phyloP scores from a whole-genome alignment of 2,888 invertebrate species.

The Linnaemya vulpina region DNA sequence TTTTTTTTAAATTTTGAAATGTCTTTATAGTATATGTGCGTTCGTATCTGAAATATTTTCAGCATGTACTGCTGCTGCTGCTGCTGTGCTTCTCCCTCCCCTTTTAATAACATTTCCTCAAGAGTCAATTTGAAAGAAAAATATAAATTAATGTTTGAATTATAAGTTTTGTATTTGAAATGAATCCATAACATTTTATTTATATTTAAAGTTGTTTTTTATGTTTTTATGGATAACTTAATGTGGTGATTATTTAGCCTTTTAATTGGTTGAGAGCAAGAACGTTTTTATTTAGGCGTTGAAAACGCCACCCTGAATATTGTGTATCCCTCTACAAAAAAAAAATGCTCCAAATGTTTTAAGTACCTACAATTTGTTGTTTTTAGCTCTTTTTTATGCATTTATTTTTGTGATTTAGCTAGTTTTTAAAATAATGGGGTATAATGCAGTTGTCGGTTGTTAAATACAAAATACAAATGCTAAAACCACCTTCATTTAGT shows the following conservation, averaged over 20 bases:
- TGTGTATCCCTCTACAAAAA: background rate
- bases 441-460: conserved; percentile 46
- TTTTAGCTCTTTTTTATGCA: conserved; percentile 22
- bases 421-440: conserved; percentile 25
- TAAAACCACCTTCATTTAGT: conserved; percentile 64
- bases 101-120: background rate
- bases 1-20: conserved; percentile 22
- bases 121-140: conserved; percentile 39
- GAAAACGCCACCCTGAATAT: conserved; percentile 60
- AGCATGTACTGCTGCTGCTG: conserved; percentile 21
- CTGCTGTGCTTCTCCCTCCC: conserved; percentile 4
- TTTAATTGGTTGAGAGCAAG: conserved; percentile 68
- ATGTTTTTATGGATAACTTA: conserved; percentile 63
- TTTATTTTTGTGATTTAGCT: conserved; percentile 36
- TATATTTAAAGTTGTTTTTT: conserved; percentile 52
- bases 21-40: background rate
- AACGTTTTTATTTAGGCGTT: conserved; percentile 53
- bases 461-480: conserved; percentile 63
- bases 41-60: conserved; percentile 23
- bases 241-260: conserved; percentile 71
- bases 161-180: conserved; percentile 19
- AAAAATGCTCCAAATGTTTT: conserved; percentile 63
- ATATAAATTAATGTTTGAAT: conserved; percentile 26
- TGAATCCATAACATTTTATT: conserved; percentile 58
- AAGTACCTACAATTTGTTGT: conserved; percentile 60